Base-by-base conservation (phyloP, 2,113 vertebrate genomes). In the Cebidichthys violaceus region DNA sequence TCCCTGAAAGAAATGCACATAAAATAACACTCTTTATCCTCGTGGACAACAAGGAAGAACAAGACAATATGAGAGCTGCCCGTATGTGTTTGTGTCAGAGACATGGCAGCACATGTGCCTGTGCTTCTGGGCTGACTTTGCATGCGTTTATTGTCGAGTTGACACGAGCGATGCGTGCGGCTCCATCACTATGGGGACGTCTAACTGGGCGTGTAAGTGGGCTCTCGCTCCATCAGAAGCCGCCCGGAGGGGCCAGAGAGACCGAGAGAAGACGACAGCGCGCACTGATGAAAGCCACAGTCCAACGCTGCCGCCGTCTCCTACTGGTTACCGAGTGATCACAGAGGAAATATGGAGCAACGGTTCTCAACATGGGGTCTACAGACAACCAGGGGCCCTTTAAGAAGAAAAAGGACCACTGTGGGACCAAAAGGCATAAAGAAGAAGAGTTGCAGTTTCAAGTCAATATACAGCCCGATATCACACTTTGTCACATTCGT, bases 161-260 rank as follows among this genome's bases (percentile, higher is more conserved):
- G 74, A 83, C 80, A 84, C 37, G 9, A 33, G 77, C 41, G 47
- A 70, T 9, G 9, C 39, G 24, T 43, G 55, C 18, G 5, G 75
- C 39, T 71, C 70, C 47, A 83, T 89, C 68, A 71, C 73, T 77
- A 89, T 64, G 79, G 59, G 65, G 70, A 55, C 20, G 2, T 81
- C 74, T 81, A 86, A 88, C 80, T 18, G 37, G 75, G 31, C 79
- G 69, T 86, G 69, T 82, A 90, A 89, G 88, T 11, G 77, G 82
- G 37, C 59, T 84, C 67, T 83, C 68, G 72, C 67, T 60, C 35
- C 22, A 72, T 60, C 76, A 27, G 50, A 82, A 45, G 54, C 62
- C 18, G 77, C 73, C 69, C 61, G 54, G 27, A 68, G 67, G 85
- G 52, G 68, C 31, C 18, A 29, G 55, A 43, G 45, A 55, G 70